A percentile compares a stretch with the other conserved stretches of the same genome.
Evolutionary conservation across 2,113 vertebrate genomes (phyloP).

Genomic region (Alethe diademata): DNA sequence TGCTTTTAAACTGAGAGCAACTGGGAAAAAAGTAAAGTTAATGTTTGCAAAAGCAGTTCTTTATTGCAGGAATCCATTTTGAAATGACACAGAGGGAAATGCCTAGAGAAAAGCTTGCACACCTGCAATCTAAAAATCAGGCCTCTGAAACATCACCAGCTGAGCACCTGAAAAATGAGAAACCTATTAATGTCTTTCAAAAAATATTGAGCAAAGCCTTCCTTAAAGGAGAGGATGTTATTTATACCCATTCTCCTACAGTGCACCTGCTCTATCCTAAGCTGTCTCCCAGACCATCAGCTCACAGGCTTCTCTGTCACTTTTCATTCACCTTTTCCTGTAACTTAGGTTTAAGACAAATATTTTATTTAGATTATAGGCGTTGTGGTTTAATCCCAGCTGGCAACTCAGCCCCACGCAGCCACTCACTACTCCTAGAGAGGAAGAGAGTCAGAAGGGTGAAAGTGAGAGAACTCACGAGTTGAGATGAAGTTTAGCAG

Average conservation of each 20-base stretch:
- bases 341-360: neutral
- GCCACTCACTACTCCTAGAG: neutral
- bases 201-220: neutral
- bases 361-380: neutral
- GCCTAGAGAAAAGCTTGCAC: slow-evolving; percentile 12
- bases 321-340: neutral
- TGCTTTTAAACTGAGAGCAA: neutral
- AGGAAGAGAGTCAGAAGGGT: neutral
- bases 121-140: slow-evolving; percentile 10
- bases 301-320: neutral
- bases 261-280: neutral
- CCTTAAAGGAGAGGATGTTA: neutral
- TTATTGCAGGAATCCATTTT: slow-evolving; percentile 28
- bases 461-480: neutral
- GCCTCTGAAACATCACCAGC: slow-evolving; percentile 8
- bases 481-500: neutral
- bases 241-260: neutral
- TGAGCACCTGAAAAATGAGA: slow-evolving; percentile 34
- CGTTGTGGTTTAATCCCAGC: neutral
- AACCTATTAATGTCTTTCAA: neutral
- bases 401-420: neutral
- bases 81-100: neutral
- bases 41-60: neutral
- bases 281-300: neutral
- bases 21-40: neutral